These are phyloP conservation scores for Centropristis striata DNA, from an alignment of 2,113 vertebrate genomes.

Conservation along the genomic window DNA sequence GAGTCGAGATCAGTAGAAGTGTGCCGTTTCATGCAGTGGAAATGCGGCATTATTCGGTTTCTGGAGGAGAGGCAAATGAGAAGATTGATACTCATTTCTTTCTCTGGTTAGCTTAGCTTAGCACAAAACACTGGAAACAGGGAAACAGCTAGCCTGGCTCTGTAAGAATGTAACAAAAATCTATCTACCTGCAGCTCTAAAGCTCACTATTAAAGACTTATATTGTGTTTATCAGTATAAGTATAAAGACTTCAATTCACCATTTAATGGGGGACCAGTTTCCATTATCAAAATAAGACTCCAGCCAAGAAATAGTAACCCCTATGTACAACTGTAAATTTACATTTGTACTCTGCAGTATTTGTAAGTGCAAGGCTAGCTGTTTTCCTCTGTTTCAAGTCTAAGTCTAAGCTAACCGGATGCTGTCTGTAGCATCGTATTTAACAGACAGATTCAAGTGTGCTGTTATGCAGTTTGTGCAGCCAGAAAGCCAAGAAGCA, in stretches of 20 bases:
- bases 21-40: too few relatives aligned
- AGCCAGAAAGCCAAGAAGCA: not conserved
- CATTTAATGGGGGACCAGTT: not conserved
- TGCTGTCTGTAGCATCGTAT: not conserved
- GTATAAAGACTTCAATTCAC: not conserved
- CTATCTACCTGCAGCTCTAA: not conserved
- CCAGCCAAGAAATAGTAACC: not conserved
- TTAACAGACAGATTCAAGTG: not conserved
- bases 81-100: not conserved
- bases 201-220: not conserved
- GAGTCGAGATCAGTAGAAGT: too few relatives aligned
- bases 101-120: conserved; percentile 40
- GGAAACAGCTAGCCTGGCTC: not conserved
- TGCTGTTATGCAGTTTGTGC: not conserved
- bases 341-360: too few relatives aligned
- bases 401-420: conserved; percentile 30
- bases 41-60: not conserved
- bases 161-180: not conserved
- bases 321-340: too few relatives aligned
- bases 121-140: conserved; percentile 4
- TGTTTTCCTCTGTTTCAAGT: not conserved
- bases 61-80: conserved; percentile 7
- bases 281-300: not conserved
- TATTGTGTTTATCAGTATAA: not conserved
- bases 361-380: not conserved